These are phyloP conservation scores for Protodeltote pygarga DNA, from an alignment of 2,888 invertebrate species.

Conservation along the genomic window DNA sequence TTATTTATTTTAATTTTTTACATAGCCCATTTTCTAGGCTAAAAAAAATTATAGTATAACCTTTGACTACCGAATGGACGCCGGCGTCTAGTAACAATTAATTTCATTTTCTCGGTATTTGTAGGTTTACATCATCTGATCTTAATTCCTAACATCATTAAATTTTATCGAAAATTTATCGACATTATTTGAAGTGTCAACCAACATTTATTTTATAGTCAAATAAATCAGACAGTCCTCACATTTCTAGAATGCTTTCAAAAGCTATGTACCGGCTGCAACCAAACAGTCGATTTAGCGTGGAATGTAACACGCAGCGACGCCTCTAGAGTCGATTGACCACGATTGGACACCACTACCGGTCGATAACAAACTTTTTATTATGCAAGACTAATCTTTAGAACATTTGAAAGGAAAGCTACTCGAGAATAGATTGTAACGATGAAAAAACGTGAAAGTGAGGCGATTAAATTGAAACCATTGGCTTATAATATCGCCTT, in stretches of 20 bases:
- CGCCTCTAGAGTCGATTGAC: conserved; percentile 41
- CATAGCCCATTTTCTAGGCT: neutral
- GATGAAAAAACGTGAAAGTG: conserved; percentile 3
- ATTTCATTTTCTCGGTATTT: neutral
- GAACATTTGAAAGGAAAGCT: conserved; percentile 5
- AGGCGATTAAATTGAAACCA: neutral
- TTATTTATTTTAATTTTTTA: conserved; percentile 30
- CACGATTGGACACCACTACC: conserved; percentile 35
- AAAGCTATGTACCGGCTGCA: conserved; percentile 48
- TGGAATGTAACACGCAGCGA: conserved; percentile 66
- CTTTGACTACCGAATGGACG: too few relatives aligned
- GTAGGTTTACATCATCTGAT: too few relatives aligned
- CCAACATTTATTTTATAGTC: neutral
- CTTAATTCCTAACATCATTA: neutral
- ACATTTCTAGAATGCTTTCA: conserved; percentile 12
- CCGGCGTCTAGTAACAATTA: too few relatives aligned
- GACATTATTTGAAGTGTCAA: neutral
- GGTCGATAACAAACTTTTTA: conserved; percentile 16
- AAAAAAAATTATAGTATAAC: too few relatives aligned
- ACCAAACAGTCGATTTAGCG: conserved; percentile 54
- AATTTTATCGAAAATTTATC: too few relatives aligned
- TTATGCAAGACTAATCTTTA: conserved; percentile 30
- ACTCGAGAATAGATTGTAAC: neutral
- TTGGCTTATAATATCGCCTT: conserved; percentile 14
- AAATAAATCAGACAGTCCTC: conserved; percentile 9